Percentiles rank a stretch among this genome's conserved stretches.
These are phyloP conservation scores for Leuciscus idus DNA, from an alignment of 2,113 vertebrate species.

Conservation along the genomic window DNA sequence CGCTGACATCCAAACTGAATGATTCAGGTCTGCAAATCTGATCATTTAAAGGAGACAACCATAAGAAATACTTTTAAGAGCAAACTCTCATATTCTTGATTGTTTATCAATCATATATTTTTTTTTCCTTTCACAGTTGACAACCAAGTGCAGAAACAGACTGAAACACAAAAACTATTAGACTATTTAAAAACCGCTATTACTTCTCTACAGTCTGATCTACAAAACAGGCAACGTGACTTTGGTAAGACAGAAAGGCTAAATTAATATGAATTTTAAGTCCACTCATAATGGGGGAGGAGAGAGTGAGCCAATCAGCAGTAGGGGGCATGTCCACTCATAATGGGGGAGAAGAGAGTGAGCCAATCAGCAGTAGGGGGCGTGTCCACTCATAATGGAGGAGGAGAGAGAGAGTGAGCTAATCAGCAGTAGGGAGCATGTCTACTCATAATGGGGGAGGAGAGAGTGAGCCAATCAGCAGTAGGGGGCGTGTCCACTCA, in stretches of 20 bases:
- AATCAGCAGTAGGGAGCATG: too few species aligned
- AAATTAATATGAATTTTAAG: not conserved
- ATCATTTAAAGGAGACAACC: not conserved
- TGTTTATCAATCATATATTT: not conserved
- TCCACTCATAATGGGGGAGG: too few species aligned
- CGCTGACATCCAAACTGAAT: conserved; percentile 6
- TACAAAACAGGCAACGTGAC: not conserved
- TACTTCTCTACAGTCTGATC: not conserved
- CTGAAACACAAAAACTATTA: not conserved
- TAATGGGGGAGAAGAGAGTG: too few species aligned
- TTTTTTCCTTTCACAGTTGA: not conserved
- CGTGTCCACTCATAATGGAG: too few species aligned
- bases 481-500: too few species aligned
- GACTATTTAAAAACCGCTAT: not conserved
- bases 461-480: too few species aligned
- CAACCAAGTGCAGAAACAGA: not conserved
- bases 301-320: too few species aligned
- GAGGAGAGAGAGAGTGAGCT: too few species aligned
- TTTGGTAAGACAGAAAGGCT: not conserved
- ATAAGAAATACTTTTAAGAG: not conserved
- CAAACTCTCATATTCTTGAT: too few species aligned
- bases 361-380: too few species aligned
- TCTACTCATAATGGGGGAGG: too few species aligned
- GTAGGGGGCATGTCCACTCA: too few species aligned
- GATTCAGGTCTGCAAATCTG: not conserved